These are phyloP conservation scores for Neotoma lepida DNA, from an alignment of 2,113 vertebrate species.

Conservation along the genomic window DNA sequence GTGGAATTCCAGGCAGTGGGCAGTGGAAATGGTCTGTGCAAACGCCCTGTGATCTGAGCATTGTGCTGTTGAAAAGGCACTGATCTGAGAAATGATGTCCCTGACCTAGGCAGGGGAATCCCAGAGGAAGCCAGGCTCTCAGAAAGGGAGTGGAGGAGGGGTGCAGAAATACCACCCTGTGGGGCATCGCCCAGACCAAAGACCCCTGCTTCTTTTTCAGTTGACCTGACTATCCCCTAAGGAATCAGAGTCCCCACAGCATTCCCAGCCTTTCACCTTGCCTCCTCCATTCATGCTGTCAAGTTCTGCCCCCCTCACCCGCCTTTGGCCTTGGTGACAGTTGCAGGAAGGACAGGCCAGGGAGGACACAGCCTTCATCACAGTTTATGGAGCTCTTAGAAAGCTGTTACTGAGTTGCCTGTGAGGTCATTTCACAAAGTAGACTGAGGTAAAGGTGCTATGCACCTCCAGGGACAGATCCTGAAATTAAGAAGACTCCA, in stretches of 20 bases:
- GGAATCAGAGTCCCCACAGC: not conserved
- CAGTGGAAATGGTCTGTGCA: not conserved
- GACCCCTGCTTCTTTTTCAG: not conserved
- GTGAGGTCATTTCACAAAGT: not conserved
- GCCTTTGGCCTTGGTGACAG: not conserved
- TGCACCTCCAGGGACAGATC: not conserved
- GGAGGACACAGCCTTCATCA: not conserved
- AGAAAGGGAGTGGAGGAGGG: not conserved
- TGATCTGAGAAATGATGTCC: not conserved
- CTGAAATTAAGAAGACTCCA: not conserved
- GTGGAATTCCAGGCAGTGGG: not conserved
- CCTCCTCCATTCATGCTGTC: not conserved
- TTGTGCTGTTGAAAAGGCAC: not conserved
- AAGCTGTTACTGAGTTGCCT: not conserved
- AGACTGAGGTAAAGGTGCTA: not conserved
- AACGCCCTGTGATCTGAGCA: not conserved
- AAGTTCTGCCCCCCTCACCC: no score
- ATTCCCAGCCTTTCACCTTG: fast-evolving
- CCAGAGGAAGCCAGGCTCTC: not conserved
- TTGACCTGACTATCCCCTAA: not conserved
- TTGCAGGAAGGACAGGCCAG: not conserved
- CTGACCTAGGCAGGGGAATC: not conserved
- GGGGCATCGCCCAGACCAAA: not conserved
- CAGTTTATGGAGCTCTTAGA: not conserved
- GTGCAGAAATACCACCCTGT: not conserved